Evolutionary conservation across 2,888 invertebrate genomes (phyloP).

Genomic region (Biston stratarius): DNA sequence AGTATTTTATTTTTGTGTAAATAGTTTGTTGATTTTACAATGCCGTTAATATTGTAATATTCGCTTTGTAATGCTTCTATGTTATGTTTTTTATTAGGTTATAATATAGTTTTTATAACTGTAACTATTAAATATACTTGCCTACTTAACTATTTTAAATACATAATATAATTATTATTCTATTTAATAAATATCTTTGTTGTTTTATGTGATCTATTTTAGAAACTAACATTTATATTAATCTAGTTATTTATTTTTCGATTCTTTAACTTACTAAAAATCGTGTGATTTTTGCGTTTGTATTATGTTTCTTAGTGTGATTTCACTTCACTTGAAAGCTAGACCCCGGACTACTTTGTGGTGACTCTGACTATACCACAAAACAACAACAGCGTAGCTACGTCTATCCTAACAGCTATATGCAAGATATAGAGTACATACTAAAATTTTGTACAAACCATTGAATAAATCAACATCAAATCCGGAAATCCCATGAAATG

Average conservation of each 20-base stretch:
- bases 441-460: neutral
- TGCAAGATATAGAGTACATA: too few relatives aligned
- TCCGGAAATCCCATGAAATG: neutral
- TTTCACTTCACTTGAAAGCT: too few relatives aligned
- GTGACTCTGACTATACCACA: too few relatives aligned
- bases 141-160: conserved; percentile 14
- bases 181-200: conserved; percentile 6
- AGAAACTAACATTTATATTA: neutral
- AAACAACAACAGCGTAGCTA: too few relatives aligned
- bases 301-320: too few relatives aligned
- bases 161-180: neutral
- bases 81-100: neutral
- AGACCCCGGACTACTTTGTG: too few relatives aligned
- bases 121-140: conserved; percentile 1
- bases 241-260: neutral
- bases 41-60: conserved; percentile 7
- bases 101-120: neutral
- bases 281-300: too few relatives aligned
- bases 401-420: too few relatives aligned
- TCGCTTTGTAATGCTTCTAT: neutral
- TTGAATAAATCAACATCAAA: neutral
- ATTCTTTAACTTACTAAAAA: too few relatives aligned
- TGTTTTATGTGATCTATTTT: conserved; percentile 3
- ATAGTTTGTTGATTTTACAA: neutral
- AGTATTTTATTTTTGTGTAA: conserved; percentile 6